Evolutionary conservation across 2,113 vertebrate species (phyloP).

Genomic region (Dendrocopos noguchii): DNA sequence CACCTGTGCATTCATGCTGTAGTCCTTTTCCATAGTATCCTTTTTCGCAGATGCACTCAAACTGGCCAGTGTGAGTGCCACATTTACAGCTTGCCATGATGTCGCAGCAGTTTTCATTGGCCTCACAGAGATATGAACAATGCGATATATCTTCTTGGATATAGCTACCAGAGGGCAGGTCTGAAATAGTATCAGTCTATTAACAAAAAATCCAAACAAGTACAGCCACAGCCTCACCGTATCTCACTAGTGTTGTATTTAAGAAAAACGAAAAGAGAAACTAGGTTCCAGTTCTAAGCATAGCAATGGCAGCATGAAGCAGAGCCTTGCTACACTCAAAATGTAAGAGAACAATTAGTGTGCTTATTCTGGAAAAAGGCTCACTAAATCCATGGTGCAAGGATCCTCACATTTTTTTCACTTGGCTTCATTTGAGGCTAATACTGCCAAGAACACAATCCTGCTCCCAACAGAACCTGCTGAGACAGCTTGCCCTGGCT

Average conservation of each 20-base stretch:
- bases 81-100: constrained; percentile 97
- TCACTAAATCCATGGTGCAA: neutral
- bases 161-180: constrained; percentile 93
- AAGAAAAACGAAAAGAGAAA: neutral
- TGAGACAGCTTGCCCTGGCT: neutral
- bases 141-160: constrained; percentile 90
- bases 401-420: neutral
- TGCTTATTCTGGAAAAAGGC: neutral
- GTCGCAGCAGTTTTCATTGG: constrained; percentile 90
- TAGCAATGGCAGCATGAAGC: neutral
- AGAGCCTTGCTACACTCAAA: neutral
- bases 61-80: constrained; percentile 96
- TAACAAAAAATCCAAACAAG: neutral
- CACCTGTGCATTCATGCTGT: constrained; percentile 92
- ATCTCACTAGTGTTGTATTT: neutral
- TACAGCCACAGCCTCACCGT: neutral
- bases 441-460: neutral
- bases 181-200: constrained; percentile 68
- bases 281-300: neutral
- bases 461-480: neutral
- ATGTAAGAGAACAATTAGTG: neutral
- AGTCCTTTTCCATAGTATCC: constrained; percentile 95
- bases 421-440: neutral
- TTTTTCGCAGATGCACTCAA: constrained; percentile 95
- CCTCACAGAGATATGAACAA: constrained; percentile 90